Percentiles rank a stretch among this genome's conserved stretches.
Conservation (phyloP, 2,797 vertebrate genomes). For the Oreonectes daqikongensis region DNA sequence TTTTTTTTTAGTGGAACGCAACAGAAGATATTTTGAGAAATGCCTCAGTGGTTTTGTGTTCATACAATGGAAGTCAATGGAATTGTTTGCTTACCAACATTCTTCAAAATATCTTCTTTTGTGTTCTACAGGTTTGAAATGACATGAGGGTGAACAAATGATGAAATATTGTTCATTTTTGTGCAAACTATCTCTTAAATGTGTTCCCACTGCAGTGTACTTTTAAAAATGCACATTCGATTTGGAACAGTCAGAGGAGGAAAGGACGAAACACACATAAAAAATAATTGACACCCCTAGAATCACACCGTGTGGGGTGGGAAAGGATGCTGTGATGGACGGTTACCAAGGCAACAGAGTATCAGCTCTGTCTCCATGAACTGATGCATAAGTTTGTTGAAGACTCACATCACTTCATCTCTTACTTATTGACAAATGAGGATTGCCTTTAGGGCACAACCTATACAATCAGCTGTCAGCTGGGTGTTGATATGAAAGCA, state of each 20-base stretch:
- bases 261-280: neutral
- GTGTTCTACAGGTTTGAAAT: too few relatives aligned
- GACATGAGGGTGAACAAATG: too few relatives aligned
- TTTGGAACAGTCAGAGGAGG: neutral
- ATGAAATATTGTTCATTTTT: too few relatives aligned
- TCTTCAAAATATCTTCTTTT: too few relatives aligned
- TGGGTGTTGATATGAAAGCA: neutral
- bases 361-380: conserved; percentile 37
- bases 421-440: conserved; percentile 2
- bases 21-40: too few relatives aligned
- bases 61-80: too few relatives aligned
- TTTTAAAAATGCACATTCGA: conserved; percentile 3
- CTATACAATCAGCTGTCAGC: conserved; percentile 5
- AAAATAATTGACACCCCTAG: conserved; percentile 4
- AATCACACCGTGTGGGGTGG: neutral
- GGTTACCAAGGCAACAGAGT: conserved; percentile 53
- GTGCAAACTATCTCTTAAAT: too few relatives aligned
- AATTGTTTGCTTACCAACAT: too few relatives aligned
- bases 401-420: conserved; percentile 31
- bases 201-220: neutral
- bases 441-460: neutral
- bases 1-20: too few relatives aligned
- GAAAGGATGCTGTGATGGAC: conserved; percentile 1
- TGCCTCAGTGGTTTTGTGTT: too few relatives aligned
- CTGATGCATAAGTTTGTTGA: conserved; percentile 43